These are phyloP conservation scores for Centropus bengalensis DNA, from an alignment of 2,113 vertebrate species.

Conservation along the genomic window DNA sequence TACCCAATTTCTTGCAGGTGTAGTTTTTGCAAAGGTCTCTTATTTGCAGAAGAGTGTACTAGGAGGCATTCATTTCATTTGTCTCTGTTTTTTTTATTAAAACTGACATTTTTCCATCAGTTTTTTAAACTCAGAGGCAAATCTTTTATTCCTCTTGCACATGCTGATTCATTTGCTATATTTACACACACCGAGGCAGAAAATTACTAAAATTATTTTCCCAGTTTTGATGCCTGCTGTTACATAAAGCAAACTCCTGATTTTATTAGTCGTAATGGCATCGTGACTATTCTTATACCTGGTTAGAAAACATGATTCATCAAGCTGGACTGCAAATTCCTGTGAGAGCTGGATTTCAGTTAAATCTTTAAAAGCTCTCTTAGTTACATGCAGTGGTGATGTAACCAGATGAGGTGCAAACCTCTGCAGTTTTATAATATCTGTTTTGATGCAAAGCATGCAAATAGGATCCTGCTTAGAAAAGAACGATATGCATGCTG, in stretches of 20 bases:
- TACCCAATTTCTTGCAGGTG: not conserved
- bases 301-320: not conserved
- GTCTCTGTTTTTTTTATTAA: not conserved
- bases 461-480: not conserved
- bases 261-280: not conserved
- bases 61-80: constrained; percentile 6
- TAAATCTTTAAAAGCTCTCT: not conserved
- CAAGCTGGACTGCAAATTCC: not conserved
- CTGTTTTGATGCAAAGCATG: not conserved
- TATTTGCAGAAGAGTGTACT: not conserved
- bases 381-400: not conserved
- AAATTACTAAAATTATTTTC: not conserved
- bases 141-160: not conserved
- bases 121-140: not conserved
- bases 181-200: not conserved
- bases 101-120: not conserved
- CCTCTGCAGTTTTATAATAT: not conserved
- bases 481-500: not conserved
- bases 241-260: not conserved
- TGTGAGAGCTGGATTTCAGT: not conserved
- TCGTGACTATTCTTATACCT: not conserved
- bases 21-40: not conserved
- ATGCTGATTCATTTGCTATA: not conserved
- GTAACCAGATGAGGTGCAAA: not conserved
- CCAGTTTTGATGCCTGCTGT: not conserved